Evolutionary conservation across 2,888 invertebrate species (phyloP).

Genomic region (Tiphia femorata): DNA sequence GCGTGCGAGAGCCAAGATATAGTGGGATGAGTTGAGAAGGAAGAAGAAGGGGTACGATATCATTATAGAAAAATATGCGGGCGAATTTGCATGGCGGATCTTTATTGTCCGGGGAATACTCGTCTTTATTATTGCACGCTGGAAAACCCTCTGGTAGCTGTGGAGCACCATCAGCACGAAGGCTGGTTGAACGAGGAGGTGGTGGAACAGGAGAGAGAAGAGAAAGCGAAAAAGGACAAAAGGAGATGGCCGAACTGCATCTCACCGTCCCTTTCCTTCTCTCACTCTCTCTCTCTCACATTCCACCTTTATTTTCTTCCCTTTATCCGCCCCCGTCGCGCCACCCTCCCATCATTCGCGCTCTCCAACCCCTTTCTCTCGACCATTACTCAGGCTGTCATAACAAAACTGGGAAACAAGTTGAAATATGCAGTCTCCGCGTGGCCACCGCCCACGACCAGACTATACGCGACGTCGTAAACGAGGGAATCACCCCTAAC

Average conservation of each 20-base stretch:
- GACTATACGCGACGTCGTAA: slow-evolving; percentile 26
- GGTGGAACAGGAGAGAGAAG: neutral
- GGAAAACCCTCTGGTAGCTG: slow-evolving; percentile 9
- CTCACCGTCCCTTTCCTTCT: neutral
- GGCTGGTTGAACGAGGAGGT: neutral
- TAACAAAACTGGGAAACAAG: slow-evolving; percentile 51
- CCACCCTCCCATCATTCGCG: slow-evolving; percentile 7
- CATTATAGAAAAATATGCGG: slow-evolving; percentile 47
- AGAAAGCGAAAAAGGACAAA: no score
- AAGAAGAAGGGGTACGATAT: slow-evolving; percentile 14
- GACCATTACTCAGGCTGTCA: slow-evolving; percentile 52
- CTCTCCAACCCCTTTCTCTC: slow-evolving; percentile 21
- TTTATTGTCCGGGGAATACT: slow-evolving; percentile 42
- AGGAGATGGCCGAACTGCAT: slow-evolving; percentile 4
- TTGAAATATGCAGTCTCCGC: slow-evolving; percentile 52
- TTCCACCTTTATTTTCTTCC: no score
- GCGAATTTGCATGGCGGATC: slow-evolving; percentile 47
- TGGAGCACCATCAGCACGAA: neutral
- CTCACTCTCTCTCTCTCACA: neutral
- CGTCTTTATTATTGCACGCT: slow-evolving; percentile 43
- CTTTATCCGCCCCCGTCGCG: neutral
- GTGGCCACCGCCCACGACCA: slow-evolving; percentile 17
- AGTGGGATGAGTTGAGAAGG: no score
- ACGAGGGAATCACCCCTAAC: slow-evolving; percentile 36
- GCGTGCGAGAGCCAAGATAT: no score